phyloP scores from a whole-genome alignment of 2,888 invertebrate species.

The Drosophila mulleri region DNA sequence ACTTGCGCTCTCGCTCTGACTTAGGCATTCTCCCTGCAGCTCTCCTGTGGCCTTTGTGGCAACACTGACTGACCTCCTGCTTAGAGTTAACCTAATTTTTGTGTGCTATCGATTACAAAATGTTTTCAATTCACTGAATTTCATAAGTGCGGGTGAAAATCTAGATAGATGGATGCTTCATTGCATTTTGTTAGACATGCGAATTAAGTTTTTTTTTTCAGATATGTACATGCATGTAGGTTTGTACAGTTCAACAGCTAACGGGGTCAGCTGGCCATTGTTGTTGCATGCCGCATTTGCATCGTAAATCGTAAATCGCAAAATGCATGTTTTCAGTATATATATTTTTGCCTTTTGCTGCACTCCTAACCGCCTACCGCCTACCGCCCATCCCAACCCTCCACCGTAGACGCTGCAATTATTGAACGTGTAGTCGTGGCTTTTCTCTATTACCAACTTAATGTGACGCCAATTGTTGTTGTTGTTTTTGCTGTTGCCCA shows the following conservation, averaged over 20 bases:
- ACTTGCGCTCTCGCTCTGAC: slow-evolving; percentile 15
- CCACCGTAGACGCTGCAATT: slow-evolving; percentile 46
- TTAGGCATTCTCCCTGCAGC: background rate
- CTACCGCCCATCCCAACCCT: background rate
- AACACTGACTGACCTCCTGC: slow-evolving; percentile 4
- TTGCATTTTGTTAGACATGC: slow-evolving; percentile 45
- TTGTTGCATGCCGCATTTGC: slow-evolving; percentile 70
- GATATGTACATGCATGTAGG: slow-evolving; percentile 8
- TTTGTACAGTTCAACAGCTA: slow-evolving; percentile 75
- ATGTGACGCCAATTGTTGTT: slow-evolving; percentile 42
- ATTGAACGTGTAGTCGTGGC: slow-evolving; percentile 45
- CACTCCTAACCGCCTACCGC: slow-evolving; percentile 4
- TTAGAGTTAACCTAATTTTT: slow-evolving; percentile 23
- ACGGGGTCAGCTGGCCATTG: slow-evolving; percentile 74
- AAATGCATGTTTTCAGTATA: slow-evolving; percentile 59
- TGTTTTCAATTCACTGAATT: slow-evolving; percentile 61
- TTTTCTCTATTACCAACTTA: slow-evolving; percentile 53
- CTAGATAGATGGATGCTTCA: slow-evolving; percentile 41
- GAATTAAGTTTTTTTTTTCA: slow-evolving; percentile 31
- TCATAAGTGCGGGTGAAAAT: slow-evolving; percentile 38
- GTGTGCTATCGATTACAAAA: slow-evolving; percentile 39
- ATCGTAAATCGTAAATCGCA: slow-evolving; percentile 52
- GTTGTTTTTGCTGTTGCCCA: slow-evolving; percentile 43
- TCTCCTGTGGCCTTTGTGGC: slow-evolving; percentile 15
- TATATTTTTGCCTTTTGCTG: slow-evolving; percentile 46